Conservation (phyloP, 1,140 invertebrate genomes). For the Drosophila bipectinata region DNA sequence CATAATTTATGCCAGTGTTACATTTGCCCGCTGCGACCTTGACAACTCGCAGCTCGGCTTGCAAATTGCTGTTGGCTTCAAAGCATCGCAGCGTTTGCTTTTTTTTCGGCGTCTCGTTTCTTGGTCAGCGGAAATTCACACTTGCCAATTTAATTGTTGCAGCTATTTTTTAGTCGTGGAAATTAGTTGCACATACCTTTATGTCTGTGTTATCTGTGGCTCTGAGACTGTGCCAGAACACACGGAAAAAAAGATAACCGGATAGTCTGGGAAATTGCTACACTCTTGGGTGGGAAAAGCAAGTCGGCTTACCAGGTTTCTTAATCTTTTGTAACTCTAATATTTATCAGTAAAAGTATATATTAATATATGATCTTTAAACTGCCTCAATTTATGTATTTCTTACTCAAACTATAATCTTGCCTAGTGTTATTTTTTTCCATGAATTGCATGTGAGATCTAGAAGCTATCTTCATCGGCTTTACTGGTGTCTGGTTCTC, state of each 20-base stretch:
- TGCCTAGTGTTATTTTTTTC: slow-evolving; percentile 4
- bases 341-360: no score
- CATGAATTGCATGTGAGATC: slow-evolving; percentile 21
- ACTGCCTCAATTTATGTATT: no score
- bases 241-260: not conserved
- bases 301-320: not conserved
- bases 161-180: slow-evolving; percentile 35
- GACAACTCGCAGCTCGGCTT: slow-evolving; percentile 52
- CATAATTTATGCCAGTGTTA: slow-evolving; percentile 79
- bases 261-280: not conserved
- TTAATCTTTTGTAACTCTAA: no score
- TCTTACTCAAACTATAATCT: no score
- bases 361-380: no score
- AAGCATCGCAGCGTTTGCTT: slow-evolving; percentile 18
- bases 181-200: slow-evolving; percentile 42
- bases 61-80: slow-evolving; percentile 57
- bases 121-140: slow-evolving; percentile 74
- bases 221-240: slow-evolving; percentile 38
- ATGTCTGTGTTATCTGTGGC: slow-evolving; percentile 29
- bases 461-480: slow-evolving; percentile 20
- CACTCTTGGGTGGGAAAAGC: not conserved
- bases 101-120: slow-evolving; percentile 21
- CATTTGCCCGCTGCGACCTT: slow-evolving; percentile 74
- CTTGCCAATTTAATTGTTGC: slow-evolving; percentile 71
- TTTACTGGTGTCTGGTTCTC: slow-evolving; percentile 20